A percentile compares a stretch with the other conserved stretches of the same genome.
phyloP scores from a whole-genome alignment of 2,888 invertebrate species.

The Ectemnius cavifrons region DNA sequence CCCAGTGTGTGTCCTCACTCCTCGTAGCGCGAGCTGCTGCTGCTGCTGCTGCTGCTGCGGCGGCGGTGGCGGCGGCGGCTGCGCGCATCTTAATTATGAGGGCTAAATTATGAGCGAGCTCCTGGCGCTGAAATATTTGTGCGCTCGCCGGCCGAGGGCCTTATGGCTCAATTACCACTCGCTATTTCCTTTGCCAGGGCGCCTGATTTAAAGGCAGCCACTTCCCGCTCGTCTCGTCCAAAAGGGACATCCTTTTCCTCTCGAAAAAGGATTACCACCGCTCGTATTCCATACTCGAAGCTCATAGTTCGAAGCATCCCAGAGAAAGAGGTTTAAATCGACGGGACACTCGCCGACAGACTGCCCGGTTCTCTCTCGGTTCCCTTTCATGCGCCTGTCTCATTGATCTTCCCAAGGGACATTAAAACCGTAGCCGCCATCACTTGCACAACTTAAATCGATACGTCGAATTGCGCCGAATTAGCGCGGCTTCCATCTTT shows the following conservation, averaged over 20 bases:
- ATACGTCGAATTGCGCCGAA: too few relatives aligned
- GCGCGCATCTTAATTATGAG: conserved; percentile 72
- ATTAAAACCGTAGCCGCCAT: too few relatives aligned
- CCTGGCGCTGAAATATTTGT: conserved; percentile 74
- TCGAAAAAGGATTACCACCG: conserved; percentile 8
- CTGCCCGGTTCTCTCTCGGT: too few relatives aligned
- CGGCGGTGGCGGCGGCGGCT: conserved; percentile 45
- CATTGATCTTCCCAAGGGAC: too few relatives aligned
- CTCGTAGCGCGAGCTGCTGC: conserved; percentile 12
- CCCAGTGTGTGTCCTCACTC: background rate
- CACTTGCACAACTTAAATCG: too few relatives aligned
- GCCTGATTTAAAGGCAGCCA: conserved; percentile 70
- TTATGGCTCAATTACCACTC: conserved; percentile 76
- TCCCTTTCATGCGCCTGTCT: too few relatives aligned
- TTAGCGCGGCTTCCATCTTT: too few relatives aligned
- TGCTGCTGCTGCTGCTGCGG: conserved; percentile 38
- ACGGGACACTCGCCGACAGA: too few relatives aligned
- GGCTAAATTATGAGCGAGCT: conserved; percentile 71
- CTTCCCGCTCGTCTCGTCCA: conserved; percentile 50
- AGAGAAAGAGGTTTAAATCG: too few relatives aligned
- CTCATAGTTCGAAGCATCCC: too few relatives aligned
- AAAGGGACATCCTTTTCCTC: background rate
- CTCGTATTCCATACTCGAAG: too few relatives aligned
- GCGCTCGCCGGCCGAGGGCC: conserved; percentile 68
- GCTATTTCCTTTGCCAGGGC: conserved; percentile 70